Evolutionary conservation across 2,797 vertebrate genomes (phyloP).

Genomic region (Rhyacichthys aspro): DNA sequence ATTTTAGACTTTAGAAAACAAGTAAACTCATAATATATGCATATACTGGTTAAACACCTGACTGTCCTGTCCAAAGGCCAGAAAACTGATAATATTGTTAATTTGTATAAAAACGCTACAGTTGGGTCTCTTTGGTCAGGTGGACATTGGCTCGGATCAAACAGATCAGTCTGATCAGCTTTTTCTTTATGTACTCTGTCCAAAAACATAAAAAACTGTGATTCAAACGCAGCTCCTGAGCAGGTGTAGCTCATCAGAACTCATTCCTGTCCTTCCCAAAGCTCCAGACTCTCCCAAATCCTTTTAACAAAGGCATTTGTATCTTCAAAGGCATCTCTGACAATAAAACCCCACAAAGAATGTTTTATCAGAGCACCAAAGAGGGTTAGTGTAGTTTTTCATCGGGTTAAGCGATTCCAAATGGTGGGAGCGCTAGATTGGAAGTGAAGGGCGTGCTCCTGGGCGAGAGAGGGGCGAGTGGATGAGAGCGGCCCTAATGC

Average conservation of each 20-base stretch:
- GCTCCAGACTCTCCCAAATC: conserved; percentile 37
- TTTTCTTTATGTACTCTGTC: background rate
- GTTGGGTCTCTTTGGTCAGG: no score
- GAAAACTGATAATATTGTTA: no score
- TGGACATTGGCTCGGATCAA: no score
- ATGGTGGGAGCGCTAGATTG: conserved; percentile 84
- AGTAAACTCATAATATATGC: no score
- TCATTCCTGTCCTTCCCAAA: conserved; percentile 27
- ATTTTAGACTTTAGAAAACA: no score
- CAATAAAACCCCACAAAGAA: conserved; percentile 65
- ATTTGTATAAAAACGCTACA: no score
- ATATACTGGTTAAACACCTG: no score
- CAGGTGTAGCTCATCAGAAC: conserved; percentile 21
- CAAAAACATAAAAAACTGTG: background rate
- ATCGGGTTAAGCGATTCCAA: conserved; percentile 84
- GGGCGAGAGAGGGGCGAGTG: conserved; percentile 81
- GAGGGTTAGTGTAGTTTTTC: conserved; percentile 82
- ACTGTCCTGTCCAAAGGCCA: no score
- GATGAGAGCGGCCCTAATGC: conserved; percentile 88
- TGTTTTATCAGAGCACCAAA: conserved; percentile 74
- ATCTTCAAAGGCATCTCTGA: conserved; percentile 62
- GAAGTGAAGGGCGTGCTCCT: conserved; percentile 88
- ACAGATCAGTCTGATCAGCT: no score
- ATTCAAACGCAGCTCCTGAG: conserved; percentile 8
- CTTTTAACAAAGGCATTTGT: conserved; percentile 45